Base-by-base conservation (phyloP, 2,888 invertebrate genomes). In the Erpobdella octoculata region DNA sequence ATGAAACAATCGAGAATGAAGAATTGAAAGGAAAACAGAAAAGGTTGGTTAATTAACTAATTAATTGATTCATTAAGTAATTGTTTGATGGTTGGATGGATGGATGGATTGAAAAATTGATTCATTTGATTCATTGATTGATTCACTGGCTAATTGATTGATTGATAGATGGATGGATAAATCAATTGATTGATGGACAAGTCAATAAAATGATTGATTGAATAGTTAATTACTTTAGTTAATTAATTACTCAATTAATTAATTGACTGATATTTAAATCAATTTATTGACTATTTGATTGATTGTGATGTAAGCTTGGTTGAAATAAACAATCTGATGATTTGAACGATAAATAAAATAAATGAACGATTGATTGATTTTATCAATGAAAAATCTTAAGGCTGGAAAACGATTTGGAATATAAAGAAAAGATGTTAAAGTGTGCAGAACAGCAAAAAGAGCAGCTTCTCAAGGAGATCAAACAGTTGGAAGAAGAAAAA, bases 11-110 rank as follows among this genome's bases (percentile, higher is more conserved):
- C 8, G 35, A 61, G 41, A 72, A 72, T n/a, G 72, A 33, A 21
- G 72, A 72, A 2, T 61, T 68, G 0, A 37, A 72, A 28, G 53
- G 46, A 0, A 38, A 59, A n/a, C 68, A 28, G 28, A 36, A 59
- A 21, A 69, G 59, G 72, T 72, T 9, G 1, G 48, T 65, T 21
- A 15, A 58, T 58, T 41, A 18, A 18, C 18, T 18, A n/a, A 12
- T 41, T 18, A 12, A 41, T 41, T 41, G 41, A n/a, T n/a, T n/a
- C n/a, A 18, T 46, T 46, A 5, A 3, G 46, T 46, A n/a, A 46
- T 46, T 46, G 46, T 46, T 5, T 46, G 46, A 18, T 3, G 46
- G 46, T 46, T 5, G n/a, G 1, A 53, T 53, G 53, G 28, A 53
- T 53, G 28, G 21, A 25, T 9, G 28, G 4, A 21, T 41, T 41